phyloP scores from a whole-genome alignment of 2,888 invertebrate species.

The Drosophila kuntzei region DNA sequence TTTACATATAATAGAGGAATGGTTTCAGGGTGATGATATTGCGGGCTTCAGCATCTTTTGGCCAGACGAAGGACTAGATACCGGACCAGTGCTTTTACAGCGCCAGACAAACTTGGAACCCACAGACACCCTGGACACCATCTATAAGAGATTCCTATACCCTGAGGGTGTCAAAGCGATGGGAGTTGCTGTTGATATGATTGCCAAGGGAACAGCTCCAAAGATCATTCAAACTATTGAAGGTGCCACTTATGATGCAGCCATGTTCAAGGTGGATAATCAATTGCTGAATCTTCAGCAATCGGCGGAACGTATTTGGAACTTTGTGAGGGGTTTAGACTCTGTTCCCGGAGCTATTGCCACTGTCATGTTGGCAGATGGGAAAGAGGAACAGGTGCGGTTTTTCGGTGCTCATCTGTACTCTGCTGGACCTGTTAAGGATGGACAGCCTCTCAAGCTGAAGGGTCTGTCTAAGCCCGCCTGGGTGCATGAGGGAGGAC shows the following conservation, averaged over 20 bases:
- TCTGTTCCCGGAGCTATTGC: slow-evolving; percentile 97
- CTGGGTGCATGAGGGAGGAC: slow-evolving; percentile 91
- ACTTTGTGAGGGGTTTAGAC: slow-evolving; percentile 97
- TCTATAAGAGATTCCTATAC: slow-evolving; percentile 95
- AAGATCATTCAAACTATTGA: slow-evolving; percentile 91
- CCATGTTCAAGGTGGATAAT: slow-evolving; percentile 93
- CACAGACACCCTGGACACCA: slow-evolving; percentile 95
- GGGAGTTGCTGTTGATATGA: slow-evolving; percentile 94
- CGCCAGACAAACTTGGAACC: slow-evolving; percentile 92
- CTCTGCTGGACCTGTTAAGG: slow-evolving; percentile 82
- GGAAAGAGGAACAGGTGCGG: slow-evolving; percentile 88
- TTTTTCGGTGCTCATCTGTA: slow-evolving; percentile 91
- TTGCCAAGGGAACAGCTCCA: slow-evolving; percentile 93
- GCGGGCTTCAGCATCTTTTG: slow-evolving; percentile 97
- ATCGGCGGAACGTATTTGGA: slow-evolving; percentile 91
- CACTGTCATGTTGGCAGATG: slow-evolving; percentile 85
- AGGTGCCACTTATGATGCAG: slow-evolving; percentile 96
- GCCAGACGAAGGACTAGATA: slow-evolving; percentile 99
- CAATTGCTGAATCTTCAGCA: slow-evolving; percentile 91
- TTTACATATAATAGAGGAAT: no score
- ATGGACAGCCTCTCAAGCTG: slow-evolving; percentile 87
- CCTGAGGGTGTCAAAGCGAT: slow-evolving; percentile 92
- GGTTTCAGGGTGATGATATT: slow-evolving; percentile 90
- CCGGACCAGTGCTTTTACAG: slow-evolving; percentile 96
- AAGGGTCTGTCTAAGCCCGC: slow-evolving; percentile 88